phyloP scores from a whole-genome alignment of 2,797 vertebrate genomes.

The Intellagama lesueurii region DNA sequence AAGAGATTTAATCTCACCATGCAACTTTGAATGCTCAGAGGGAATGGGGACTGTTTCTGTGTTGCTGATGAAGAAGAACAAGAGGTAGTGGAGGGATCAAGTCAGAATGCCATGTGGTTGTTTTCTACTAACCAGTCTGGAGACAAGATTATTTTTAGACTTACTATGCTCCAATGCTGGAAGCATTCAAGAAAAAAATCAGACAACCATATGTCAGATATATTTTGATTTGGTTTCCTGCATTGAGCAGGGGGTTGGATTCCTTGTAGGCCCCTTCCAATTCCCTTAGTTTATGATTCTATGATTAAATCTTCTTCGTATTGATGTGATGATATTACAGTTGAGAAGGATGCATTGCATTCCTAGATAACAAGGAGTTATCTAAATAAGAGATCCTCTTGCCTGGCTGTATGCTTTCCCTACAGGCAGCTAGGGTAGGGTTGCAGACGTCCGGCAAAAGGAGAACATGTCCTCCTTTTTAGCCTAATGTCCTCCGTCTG shows the following conservation, averaged over 20 bases:
- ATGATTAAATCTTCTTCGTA: neutral
- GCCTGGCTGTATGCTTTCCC: constrained; percentile 8
- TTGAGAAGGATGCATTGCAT: neutral
- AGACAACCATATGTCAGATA: neutral
- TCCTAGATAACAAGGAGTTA: neutral
- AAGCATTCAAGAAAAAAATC: no score
- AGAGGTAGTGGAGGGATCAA: neutral
- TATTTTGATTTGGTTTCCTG: neutral
- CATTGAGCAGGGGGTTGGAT: no score
- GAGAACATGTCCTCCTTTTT: no score
- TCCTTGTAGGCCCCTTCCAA: no score
- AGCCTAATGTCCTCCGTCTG: no score
- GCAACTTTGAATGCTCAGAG: neutral
- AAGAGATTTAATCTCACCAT: neutral
- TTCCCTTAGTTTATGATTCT: no score
- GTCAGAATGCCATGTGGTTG: neutral
- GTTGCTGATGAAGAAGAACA: neutral
- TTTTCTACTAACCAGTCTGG: neutral
- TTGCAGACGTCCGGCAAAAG: no score
- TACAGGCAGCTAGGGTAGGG: neutral
- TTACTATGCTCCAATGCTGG: no score
- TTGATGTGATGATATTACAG: neutral
- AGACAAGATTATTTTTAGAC: neutral
- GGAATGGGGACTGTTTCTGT: neutral
- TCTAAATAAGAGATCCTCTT: neutral